Conservation (phyloP, 1,140 invertebrate species). For the Drosophila tani region DNA sequence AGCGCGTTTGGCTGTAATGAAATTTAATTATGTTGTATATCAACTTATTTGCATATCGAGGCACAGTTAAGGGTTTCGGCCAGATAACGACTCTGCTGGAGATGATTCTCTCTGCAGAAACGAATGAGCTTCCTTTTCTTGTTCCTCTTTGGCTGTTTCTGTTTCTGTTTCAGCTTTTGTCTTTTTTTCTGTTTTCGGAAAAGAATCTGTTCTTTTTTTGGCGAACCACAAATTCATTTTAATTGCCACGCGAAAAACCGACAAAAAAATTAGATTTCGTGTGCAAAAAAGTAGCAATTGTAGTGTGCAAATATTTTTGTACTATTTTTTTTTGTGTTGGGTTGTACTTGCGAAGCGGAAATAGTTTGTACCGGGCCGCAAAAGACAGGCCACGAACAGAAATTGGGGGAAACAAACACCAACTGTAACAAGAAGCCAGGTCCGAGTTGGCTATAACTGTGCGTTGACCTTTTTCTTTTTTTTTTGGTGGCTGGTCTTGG, state of each 20-base stretch:
- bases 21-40: slow-evolving; percentile 81
- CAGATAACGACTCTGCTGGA: slow-evolving; percentile 23
- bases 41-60: slow-evolving; percentile 75
- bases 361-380: slow-evolving; percentile 61
- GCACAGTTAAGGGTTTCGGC: slow-evolving; percentile 56
- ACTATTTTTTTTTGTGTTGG: slow-evolving; percentile 26
- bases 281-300: slow-evolving; percentile 59
- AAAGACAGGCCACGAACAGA: slow-evolving; percentile 7
- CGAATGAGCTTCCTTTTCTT: slow-evolving; percentile 50
- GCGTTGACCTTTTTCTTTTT: slow-evolving; percentile 76
- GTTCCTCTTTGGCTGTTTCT: slow-evolving; percentile 24
- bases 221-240: slow-evolving; percentile 61
- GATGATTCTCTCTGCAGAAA: slow-evolving; percentile 20
- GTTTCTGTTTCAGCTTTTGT: slow-evolving; percentile 8
- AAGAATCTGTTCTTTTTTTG: slow-evolving; percentile 35
- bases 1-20: slow-evolving; percentile 72
- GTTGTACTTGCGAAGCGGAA: slow-evolving; percentile 65
- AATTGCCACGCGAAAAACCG: slow-evolving; percentile 51
- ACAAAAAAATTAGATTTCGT: slow-evolving; percentile 66
- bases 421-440: slow-evolving; percentile 64
- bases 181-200: slow-evolving; percentile 3
- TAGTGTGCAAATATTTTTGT: slow-evolving; percentile 36
- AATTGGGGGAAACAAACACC: slow-evolving; percentile 44
- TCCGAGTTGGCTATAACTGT: slow-evolving; percentile 67
- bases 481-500: slow-evolving; percentile 34